A percentile compares a stretch with the other conserved stretches of the same genome.
These are phyloP conservation scores for Cossypha caffra DNA, from an alignment of 2,797 vertebrate genomes.

Conservation along the genomic window DNA sequence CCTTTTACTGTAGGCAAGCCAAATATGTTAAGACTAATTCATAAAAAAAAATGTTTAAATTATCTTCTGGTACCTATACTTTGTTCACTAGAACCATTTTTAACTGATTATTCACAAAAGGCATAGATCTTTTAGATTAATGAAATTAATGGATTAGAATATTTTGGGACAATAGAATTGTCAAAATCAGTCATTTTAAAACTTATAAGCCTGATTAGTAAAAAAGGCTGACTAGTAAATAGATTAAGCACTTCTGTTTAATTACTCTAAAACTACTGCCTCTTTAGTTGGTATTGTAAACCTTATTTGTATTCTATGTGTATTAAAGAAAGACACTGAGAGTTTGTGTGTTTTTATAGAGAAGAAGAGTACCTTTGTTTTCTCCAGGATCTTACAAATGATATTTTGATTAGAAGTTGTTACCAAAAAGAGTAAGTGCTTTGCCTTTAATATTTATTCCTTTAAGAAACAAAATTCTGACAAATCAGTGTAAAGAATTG, in stretches of 20 bases:
- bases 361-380: conserved; percentile 59
- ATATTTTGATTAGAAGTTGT: conserved; percentile 57
- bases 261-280: neutral
- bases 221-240: neutral
- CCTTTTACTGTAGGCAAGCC: neutral
- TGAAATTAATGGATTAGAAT: neutral
- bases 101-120: neutral
- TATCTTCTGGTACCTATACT: neutral
- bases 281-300: neutral
- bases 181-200: neutral
- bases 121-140: neutral
- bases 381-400: conserved; percentile 63
- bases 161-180: neutral
- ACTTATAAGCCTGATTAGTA: neutral
- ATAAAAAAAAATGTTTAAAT: neutral
- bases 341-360: conserved; percentile 26
- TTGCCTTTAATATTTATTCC: conserved; percentile 8
- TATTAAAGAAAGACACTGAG: neutral
- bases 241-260: neutral
- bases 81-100: neutral
- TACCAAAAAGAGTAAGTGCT: conserved; percentile 32
- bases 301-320: neutral
- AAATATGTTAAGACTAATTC: neutral
- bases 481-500: neutral
- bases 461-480: neutral